A percentile compares a stretch with the other conserved stretches of the same genome.
Conservation (phyloP, 1,140 invertebrate genomes). For the Archivesica marissinica region DNA sequence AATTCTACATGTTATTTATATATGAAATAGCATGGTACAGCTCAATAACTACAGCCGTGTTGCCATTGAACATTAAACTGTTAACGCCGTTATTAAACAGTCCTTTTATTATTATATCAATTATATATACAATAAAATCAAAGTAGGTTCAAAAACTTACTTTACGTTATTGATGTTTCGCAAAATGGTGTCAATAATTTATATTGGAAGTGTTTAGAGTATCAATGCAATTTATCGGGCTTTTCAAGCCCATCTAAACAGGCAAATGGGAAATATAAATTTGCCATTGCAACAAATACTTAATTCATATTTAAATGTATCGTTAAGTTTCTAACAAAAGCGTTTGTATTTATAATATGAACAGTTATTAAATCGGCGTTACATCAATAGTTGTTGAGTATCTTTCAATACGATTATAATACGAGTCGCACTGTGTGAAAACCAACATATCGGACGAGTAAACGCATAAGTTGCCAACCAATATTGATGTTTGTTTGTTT, state of each 20-base stretch:
- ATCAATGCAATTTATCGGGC: background rate
- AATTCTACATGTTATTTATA: background rate
- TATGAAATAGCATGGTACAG: background rate
- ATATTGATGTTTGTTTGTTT: too few relatives aligned
- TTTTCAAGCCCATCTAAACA: background rate
- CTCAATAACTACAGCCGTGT: background rate
- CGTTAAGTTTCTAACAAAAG: too few relatives aligned
- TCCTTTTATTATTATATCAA: background rate
- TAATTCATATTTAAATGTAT: too few relatives aligned
- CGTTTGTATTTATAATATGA: too few relatives aligned
- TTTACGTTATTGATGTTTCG: conserved; percentile 51
- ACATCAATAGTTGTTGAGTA: too few relatives aligned
- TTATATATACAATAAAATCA: conserved; percentile 43
- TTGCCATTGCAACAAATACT: conserved; percentile 8
- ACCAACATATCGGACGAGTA: too few relatives aligned
- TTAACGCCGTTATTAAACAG: background rate
- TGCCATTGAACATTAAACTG: background rate
- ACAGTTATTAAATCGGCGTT: too few relatives aligned
- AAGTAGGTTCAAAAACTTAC: conserved; percentile 31
- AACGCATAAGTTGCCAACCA: too few relatives aligned
- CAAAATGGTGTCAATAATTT: conserved; percentile 48
- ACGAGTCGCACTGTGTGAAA: too few relatives aligned
- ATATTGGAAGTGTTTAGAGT: conserved; percentile 16
- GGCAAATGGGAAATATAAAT: conserved; percentile 27
- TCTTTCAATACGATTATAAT: too few relatives aligned